These are phyloP conservation scores for Apotomis capreana DNA, from an alignment of 2,888 invertebrate species.

Conservation along the genomic window DNA sequence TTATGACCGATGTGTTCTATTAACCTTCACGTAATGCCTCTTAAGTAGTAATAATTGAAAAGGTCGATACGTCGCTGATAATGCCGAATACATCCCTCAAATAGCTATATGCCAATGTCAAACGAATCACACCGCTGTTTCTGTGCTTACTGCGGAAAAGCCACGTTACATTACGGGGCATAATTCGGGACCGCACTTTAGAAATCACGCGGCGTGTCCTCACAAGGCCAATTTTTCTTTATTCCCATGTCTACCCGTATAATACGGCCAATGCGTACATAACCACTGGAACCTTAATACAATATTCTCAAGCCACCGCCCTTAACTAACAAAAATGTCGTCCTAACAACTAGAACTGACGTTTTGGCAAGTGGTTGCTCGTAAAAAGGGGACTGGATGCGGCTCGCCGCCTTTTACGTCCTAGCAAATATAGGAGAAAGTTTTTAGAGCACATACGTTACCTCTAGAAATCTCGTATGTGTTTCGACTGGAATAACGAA, in stretches of 20 bases:
- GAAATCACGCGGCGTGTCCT: slow-evolving; percentile 24
- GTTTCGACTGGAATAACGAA: not conserved
- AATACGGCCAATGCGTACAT: slow-evolving; percentile 16
- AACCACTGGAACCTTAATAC: slow-evolving; percentile 29
- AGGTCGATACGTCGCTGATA: too few relatives aligned
- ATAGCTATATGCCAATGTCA: too few relatives aligned
- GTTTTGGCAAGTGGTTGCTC: slow-evolving; percentile 39
- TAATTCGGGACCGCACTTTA: slow-evolving; percentile 19
- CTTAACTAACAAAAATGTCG: slow-evolving; percentile 40
- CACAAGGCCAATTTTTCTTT: slow-evolving; percentile 20
- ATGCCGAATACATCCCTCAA: too few relatives aligned
- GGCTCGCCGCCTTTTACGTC: slow-evolving; percentile 39
- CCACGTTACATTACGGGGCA: not conserved
- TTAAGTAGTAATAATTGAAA: too few relatives aligned
- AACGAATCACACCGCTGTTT: too few relatives aligned
- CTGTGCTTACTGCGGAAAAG: too few relatives aligned
- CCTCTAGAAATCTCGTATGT: slow-evolving; percentile 7
- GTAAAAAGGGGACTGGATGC: slow-evolving; percentile 40
- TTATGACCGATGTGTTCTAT: too few relatives aligned
- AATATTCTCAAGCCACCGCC: slow-evolving; percentile 36
- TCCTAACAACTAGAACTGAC: slow-evolving; percentile 37
- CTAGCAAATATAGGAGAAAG: slow-evolving; percentile 34
- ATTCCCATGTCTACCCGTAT: slow-evolving; percentile 12
- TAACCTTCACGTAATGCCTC: too few relatives aligned
- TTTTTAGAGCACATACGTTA: slow-evolving; percentile 29